A percentile compares a stretch with the other conserved stretches of the same genome.
Conservation (phyloP, 1,140 invertebrate genomes). For the Papilio machaon region DNA sequence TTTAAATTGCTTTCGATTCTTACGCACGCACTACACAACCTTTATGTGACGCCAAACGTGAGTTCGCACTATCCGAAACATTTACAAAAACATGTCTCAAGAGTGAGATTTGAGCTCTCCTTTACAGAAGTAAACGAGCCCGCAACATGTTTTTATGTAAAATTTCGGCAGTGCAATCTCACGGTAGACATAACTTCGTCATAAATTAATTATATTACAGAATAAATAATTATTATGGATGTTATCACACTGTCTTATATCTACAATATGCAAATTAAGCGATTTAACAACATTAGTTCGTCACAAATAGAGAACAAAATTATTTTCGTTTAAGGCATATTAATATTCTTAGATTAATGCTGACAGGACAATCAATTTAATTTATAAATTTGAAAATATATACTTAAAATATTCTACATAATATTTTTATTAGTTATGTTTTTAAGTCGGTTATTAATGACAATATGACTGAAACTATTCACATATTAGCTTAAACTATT, state of each 20-base stretch:
- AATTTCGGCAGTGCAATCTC: background rate
- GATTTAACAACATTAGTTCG: background rate
- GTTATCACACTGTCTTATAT: conserved; percentile 4
- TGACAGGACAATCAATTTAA: background rate
- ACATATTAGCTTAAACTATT: background rate
- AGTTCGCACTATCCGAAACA: background rate
- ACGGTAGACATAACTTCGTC: background rate
- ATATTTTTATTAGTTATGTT: background rate
- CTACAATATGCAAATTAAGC: conserved; percentile 1
- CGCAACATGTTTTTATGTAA: background rate
- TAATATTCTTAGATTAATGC: background rate
- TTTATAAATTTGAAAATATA: background rate
- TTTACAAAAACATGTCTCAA: background rate
- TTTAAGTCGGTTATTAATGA: background rate
- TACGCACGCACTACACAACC: conserved; percentile 23
- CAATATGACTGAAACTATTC: background rate
- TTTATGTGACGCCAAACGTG: background rate
- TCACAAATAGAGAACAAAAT: background rate
- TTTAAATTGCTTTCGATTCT: conserved; percentile 29
- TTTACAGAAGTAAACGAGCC: no score
- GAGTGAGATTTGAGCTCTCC: no score
- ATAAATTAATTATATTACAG: background rate
- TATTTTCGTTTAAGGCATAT: conserved; percentile 3
- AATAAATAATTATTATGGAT: conserved; percentile 10
- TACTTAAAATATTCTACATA: background rate